phyloP scores from a whole-genome alignment of 2,888 invertebrate species.

The Archips crataeganus region DNA sequence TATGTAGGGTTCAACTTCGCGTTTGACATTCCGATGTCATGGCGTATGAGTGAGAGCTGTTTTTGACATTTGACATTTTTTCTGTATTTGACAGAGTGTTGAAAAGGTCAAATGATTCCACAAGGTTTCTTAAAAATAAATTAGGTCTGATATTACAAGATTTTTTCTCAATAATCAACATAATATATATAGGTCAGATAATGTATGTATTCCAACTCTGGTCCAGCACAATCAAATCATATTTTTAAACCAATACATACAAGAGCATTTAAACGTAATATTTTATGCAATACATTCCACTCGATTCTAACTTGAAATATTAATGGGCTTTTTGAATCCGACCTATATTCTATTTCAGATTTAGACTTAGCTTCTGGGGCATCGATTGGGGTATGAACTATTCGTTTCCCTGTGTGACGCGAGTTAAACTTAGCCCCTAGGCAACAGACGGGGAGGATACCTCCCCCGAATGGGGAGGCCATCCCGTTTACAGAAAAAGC shows the following conservation, averaged over 20 bases:
- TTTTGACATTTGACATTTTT: no score
- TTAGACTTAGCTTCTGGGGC: conserved; percentile 37
- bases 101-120: background rate
- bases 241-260: background rate
- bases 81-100: no score
- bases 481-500: conserved; percentile 35
- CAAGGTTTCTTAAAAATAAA: background rate
- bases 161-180: no score
- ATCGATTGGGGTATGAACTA: conserved; percentile 33
- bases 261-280: background rate
- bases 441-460: background rate
- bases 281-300: background rate
- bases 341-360: conserved; percentile 25
- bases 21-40: no score
- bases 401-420: conserved; percentile 26
- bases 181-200: background rate
- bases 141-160: no score
- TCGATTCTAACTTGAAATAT: conserved; percentile 16
- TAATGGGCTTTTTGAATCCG: conserved; percentile 25
- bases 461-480: conserved; percentile 21
- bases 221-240: background rate
- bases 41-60: no score
- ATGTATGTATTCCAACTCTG: background rate
- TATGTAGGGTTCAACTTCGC: no score
- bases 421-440: conserved; percentile 35